Base-by-base conservation (phyloP, 1,140 invertebrate genomes). In the Aethina tumida region DNA sequence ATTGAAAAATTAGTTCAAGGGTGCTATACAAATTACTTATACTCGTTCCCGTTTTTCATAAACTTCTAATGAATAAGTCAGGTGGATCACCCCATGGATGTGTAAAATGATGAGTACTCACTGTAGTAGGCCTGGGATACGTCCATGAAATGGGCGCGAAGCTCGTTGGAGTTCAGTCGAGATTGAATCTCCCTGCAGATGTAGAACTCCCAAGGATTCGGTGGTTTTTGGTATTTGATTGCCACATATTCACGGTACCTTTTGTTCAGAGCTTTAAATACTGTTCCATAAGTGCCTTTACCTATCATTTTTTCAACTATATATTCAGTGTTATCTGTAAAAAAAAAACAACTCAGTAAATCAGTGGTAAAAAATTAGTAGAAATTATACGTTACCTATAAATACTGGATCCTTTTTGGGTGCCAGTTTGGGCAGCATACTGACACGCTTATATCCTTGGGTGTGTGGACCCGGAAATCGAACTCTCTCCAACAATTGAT, bases 141-240 rank as follows among this genome's bases (percentile, higher is more conserved):
- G 45, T 63, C 52, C 59, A 60, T 60, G 45, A 59, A 61, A 25
- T 47, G 39, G 19, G 72, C 82, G 74, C 75, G 80, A 72, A 55
- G 75, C 10, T 75, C 73, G 63, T 78, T 74, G 28, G 70, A 72
- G 14, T 35, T 46, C 39, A 87, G 63, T 36, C 83, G 73, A 20
- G 69, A 60, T 51, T 80, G 77, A 44, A 87, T 73, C 64, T 87
- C 83, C 50, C 79, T 70, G 43, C 75, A 77, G 45, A 87, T 82
- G 53, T 86, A 86, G 58, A 74, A 84, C 59, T 87, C 84, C 83
- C 83, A 87, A 39, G 74, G 73, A 56, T 82, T 81, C 19, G 77
- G 70, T 2, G 82, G 81, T 46, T 78, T 81, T 61, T 86, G 81
- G 51, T 79, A 78, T 59, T 85, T 85, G 8, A 82, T 61, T 5